Evolutionary conservation across 1,140 invertebrate genomes (phyloP).

Genomic region (Drosophila sturtevanti): DNA sequence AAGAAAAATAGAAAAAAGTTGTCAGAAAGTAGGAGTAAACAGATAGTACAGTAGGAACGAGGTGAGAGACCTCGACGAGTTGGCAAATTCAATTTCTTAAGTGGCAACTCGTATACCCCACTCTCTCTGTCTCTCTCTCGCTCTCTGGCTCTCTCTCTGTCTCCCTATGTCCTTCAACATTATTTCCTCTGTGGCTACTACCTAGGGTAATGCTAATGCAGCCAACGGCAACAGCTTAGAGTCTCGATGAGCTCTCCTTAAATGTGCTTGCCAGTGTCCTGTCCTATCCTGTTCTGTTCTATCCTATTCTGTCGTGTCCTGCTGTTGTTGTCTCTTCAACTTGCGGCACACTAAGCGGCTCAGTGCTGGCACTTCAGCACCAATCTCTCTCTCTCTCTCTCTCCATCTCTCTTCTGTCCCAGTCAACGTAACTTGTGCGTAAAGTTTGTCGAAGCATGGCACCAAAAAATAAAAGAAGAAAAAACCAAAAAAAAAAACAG

Average conservation of each 20-base stretch:
- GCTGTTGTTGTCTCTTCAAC: slow-evolving; percentile 22
- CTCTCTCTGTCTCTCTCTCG: background rate
- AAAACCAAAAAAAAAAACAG: background rate
- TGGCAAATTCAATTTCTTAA: slow-evolving; percentile 31
- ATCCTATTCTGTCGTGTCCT: slow-evolving; percentile 7
- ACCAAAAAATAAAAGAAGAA: background rate
- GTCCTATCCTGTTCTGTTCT: background rate
- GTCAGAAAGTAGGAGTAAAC: background rate
- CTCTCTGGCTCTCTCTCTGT: background rate
- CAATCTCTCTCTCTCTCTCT: slow-evolving; percentile 15
- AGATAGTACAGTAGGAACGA: background rate
- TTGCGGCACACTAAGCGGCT: slow-evolving; percentile 21
- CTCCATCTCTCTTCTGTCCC: background rate
- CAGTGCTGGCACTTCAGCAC: background rate
- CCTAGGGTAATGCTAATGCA: slow-evolving; percentile 43
- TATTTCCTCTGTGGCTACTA: slow-evolving; percentile 14
- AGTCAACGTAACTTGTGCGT: slow-evolving; percentile 26
- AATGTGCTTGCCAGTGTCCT: slow-evolving; percentile 32
- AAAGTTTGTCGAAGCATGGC: slow-evolving; percentile 16
- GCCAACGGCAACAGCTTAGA: slow-evolving; percentile 33
- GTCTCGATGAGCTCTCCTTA: slow-evolving; percentile 44
- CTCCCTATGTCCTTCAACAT: background rate
- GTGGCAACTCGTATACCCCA: background rate
- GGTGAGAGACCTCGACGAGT: slow-evolving; percentile 50
- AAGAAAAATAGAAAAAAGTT: slow-evolving; percentile 57